A percentile compares a stretch with the other conserved stretches of the same genome.
These are phyloP conservation scores for Saccostrea cuccullata DNA, from an alignment of 1,140 invertebrate genomes.

Conservation along the genomic window DNA sequence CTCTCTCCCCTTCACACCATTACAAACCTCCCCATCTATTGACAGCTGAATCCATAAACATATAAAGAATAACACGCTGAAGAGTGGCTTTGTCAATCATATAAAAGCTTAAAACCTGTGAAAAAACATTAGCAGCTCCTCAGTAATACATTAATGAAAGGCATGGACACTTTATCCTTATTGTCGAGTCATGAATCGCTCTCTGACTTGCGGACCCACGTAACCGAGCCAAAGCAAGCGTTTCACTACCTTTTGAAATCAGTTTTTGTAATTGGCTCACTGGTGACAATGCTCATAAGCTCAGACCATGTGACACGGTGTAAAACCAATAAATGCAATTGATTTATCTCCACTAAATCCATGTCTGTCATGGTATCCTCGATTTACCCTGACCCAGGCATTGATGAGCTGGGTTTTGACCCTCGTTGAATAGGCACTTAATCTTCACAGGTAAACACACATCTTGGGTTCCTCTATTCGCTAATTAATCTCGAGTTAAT, in stretches of 20 bases:
- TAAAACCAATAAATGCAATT: slow-evolving; percentile 36
- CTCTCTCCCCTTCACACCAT: slow-evolving; percentile 2
- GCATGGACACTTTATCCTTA: background rate
- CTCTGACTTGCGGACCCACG: background rate
- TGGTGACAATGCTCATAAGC: slow-evolving; percentile 14
- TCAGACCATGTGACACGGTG: background rate
- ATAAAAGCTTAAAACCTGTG: slow-evolving; percentile 6
- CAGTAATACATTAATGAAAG: background rate
- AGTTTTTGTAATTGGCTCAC: slow-evolving; percentile 22
- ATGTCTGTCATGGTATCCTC: slow-evolving; percentile 21
- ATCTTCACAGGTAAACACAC: background rate
- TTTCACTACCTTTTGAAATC: background rate
- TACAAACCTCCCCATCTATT: background rate
- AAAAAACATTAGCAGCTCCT: background rate
- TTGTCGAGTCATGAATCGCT: background rate
- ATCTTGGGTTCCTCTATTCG: background rate
- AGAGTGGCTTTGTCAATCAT: slow-evolving; percentile 12
- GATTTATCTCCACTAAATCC: slow-evolving; percentile 22
- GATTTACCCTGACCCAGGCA: background rate
- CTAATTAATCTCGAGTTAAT: slow-evolving; percentile 28
- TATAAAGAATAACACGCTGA: background rate
- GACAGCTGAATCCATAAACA: background rate
- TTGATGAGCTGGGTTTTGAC: background rate
- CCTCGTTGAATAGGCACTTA: background rate
- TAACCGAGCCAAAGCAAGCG: background rate